Evolutionary conservation across 2,888 invertebrate species (phyloP).

Genomic region (Elmis aenea): DNA sequence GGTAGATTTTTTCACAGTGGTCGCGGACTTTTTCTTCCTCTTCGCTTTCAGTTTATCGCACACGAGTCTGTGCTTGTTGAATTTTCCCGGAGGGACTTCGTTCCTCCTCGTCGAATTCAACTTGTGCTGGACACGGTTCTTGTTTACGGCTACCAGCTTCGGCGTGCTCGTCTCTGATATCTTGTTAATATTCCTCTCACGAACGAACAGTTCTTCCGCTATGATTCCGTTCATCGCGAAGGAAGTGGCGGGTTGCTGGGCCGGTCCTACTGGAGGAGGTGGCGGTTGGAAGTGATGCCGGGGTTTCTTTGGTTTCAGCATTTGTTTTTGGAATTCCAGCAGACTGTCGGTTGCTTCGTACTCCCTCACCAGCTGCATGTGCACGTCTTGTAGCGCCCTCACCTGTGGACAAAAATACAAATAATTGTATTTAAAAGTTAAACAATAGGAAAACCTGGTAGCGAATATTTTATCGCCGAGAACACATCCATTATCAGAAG

Average conservation of each 20-base stretch:
- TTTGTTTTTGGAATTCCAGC: conserved; percentile 8
- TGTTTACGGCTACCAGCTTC: conserved; percentile 1
- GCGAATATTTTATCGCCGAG: too few relatives aligned
- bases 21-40: not conserved
- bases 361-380: conserved; percentile 6
- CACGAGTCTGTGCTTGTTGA: too few relatives aligned
- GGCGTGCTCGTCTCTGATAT: conserved; percentile 4
- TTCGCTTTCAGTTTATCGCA: too few relatives aligned
- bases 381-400: conserved; percentile 4
- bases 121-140: not conserved
- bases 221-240: too few relatives aligned
- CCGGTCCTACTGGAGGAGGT: not conserved
- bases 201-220: conserved; percentile 14
- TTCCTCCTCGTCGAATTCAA: too few relatives aligned
- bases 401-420: conserved; percentile 4
- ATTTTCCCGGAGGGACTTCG: too few relatives aligned
- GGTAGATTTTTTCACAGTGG: not conserved
- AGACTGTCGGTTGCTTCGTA: conserved; percentile 9
- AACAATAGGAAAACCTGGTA: too few relatives aligned
- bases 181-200: conserved; percentile 12
- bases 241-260: too few relatives aligned
- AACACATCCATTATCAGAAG: too few relatives aligned
- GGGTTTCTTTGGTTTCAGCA: not conserved
- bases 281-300: not conserved
- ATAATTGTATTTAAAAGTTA: too few relatives aligned